Evolutionary conservation across 2,113 vertebrate genomes (phyloP), one percentile per base, ranked within the genome.

Genomic region (Rhombomys opimus): DNA sequence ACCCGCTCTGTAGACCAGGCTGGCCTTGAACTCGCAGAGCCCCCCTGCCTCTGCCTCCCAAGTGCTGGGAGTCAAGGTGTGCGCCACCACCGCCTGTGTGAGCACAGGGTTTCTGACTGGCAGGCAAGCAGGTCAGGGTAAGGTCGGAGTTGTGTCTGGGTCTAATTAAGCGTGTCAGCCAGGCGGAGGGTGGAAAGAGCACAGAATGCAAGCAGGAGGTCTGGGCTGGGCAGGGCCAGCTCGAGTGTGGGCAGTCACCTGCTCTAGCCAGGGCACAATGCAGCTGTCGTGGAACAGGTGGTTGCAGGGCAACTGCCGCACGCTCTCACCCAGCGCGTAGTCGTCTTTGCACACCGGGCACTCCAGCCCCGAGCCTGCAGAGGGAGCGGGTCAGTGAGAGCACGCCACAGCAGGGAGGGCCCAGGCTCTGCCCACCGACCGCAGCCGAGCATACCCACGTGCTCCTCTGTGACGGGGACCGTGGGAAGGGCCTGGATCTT

Each of bases 281-380:
- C 99, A 99, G 98, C 99, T 99, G 72, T 99, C 99, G 14, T 99
- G 99, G 99, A 99, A 99, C 87, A 99, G 98, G 96, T 99, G 99
- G 98, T 99, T 99, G 98, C 99, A 99, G 0, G 99, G 99, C 93
- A 99, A 98, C 95, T 99, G 99, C 94, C 99, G 98, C 95, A 99
- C 99, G 0, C 85, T 99, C 93, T 99, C 99, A 0, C 99, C 99
- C 0, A 99, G 97, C 12, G 98, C 98, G 75, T 99, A 99, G 97
- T 99, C 99, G 81, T 99, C 99, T 99, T 99, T 99, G 98, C 99
- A 99, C 96, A 99, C 99, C 0, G 99, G 99, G 97, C 99, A 99
- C 98, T 99, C 99, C 82, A 99, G 98, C 95, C 99, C 99, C 0
- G 99, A 99, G 98, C 99, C 99, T 99, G 98, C 0, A 1, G 35